A percentile compares a stretch with the other conserved stretches of the same genome.
Evolutionary conservation across 2,113 vertebrate genomes (phyloP).

Genomic region (Scomber japonicus): DNA sequence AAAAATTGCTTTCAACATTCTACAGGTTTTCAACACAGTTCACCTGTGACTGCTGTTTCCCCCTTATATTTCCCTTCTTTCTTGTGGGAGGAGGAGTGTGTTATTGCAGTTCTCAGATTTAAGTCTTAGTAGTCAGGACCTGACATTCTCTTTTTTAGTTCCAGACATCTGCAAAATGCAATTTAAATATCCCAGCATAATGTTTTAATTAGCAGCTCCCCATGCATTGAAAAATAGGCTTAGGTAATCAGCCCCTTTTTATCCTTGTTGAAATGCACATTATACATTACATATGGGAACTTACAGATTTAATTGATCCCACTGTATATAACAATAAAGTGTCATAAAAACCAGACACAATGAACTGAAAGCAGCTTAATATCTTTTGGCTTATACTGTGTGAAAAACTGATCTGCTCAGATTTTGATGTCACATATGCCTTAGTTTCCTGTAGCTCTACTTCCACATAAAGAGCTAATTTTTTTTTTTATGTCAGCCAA

Average conservation of each 20-base stretch:
- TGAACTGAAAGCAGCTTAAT: background rate
- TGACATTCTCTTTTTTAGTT: slow-evolving; percentile 4
- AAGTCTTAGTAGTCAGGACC: background rate
- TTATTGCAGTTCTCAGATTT: slow-evolving; percentile 1
- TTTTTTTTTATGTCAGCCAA: slow-evolving; percentile 15
- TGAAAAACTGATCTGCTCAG: background rate
- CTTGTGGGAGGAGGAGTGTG: background rate
- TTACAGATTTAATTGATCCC: background rate
- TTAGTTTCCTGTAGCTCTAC: slow-evolving; percentile 5
- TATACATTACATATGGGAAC: background rate
- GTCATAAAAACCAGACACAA: background rate
- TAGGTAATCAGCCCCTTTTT: background rate
- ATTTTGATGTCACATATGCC: background rate
- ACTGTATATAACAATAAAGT: background rate
- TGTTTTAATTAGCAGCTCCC: slow-evolving; percentile 10
- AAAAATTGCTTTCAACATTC: background rate
- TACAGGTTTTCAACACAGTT: slow-evolving; percentile 12
- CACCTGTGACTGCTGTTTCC: background rate
- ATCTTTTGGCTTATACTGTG: background rate
- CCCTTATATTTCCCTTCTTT: background rate
- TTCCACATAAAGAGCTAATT: slow-evolving; percentile 19
- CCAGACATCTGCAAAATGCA: slow-evolving; percentile 19
- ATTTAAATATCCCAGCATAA: slow-evolving; percentile 7
- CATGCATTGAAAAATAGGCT: background rate
- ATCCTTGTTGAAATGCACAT: background rate